Conservation (phyloP, 2,113 vertebrate genomes). For the Petroica traversi region DNA sequence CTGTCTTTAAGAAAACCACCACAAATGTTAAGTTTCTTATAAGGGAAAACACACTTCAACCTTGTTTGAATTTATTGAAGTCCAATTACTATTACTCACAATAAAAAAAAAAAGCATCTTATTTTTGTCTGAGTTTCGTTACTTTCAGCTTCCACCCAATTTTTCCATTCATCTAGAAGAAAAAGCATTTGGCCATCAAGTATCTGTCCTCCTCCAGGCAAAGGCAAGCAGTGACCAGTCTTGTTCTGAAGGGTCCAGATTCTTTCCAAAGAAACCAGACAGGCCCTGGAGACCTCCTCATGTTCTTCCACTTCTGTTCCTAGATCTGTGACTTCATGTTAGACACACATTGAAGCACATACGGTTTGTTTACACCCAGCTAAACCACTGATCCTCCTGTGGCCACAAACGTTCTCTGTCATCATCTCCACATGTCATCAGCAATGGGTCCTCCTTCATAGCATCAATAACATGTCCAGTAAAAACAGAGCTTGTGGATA, state of each 20-base stretch:
- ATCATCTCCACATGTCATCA: not conserved
- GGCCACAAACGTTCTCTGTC: not conserved
- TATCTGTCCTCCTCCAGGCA: not conserved
- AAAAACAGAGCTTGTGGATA: not conserved
- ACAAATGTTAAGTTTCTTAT: not conserved
- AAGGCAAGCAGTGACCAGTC: not conserved
- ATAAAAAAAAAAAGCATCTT: not conserved
- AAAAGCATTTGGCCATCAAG: not conserved
- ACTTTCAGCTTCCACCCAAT: not conserved
- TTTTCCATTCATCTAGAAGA: not conserved
- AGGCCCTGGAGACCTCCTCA: not conserved
- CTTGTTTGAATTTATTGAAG: not conserved
- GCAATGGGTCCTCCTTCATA: not conserved
- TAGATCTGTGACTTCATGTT: not conserved
- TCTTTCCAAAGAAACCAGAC: not conserved
- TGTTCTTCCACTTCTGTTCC: not conserved
- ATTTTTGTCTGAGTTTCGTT: not conserved
- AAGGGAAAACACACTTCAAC: not conserved
- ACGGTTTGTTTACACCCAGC: not conserved
- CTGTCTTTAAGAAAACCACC: not conserved
- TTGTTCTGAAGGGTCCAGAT: not conserved
- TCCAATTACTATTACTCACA: not conserved
- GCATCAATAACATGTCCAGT: not conserved
- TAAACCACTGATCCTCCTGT: not conserved
- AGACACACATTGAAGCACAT: not conserved